Conservation (phyloP, 2,888 invertebrate species). For the Rhaphigaster nebulosa region DNA sequence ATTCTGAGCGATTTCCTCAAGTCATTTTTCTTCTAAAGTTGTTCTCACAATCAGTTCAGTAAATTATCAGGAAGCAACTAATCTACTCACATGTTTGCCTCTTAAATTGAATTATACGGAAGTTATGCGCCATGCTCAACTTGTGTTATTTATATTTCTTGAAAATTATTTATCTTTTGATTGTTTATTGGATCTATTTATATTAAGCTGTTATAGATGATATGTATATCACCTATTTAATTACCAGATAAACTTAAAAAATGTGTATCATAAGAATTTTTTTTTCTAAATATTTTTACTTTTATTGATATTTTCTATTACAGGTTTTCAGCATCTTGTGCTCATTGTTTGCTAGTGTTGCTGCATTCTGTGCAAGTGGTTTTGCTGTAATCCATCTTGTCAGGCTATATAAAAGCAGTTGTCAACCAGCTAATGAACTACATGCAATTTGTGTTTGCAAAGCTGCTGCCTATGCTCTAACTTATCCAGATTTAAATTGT, state of each 20-base stretch:
- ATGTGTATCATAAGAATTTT: too few species aligned
- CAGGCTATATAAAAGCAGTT: conserved; percentile 69
- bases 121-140: too few species aligned
- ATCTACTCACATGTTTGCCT: too few species aligned
- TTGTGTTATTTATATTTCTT: too few species aligned
- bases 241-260: background rate
- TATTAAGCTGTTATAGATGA: background rate
- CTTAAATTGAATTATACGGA: too few species aligned
- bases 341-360: conserved; percentile 68
- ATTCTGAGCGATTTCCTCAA: too few species aligned
- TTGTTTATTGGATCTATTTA: background rate
- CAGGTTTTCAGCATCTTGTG: conserved; percentile 70
- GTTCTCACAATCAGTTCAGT: too few species aligned
- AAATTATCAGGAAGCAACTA: too few species aligned
- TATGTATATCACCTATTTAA: background rate
- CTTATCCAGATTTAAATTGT: conserved; percentile 70
- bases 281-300: background rate
- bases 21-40: too few species aligned
- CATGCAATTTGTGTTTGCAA: conserved; percentile 70
- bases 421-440: conserved; percentile 68
- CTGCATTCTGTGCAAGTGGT: conserved; percentile 69
- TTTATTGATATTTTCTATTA: conserved; percentile 62
- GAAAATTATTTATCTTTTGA: background rate
- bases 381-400: conserved; percentile 70
- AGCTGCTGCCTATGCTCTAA: conserved; percentile 63